Conservation (phyloP, 2,888 invertebrate species). For the Erannis defoliaria region DNA sequence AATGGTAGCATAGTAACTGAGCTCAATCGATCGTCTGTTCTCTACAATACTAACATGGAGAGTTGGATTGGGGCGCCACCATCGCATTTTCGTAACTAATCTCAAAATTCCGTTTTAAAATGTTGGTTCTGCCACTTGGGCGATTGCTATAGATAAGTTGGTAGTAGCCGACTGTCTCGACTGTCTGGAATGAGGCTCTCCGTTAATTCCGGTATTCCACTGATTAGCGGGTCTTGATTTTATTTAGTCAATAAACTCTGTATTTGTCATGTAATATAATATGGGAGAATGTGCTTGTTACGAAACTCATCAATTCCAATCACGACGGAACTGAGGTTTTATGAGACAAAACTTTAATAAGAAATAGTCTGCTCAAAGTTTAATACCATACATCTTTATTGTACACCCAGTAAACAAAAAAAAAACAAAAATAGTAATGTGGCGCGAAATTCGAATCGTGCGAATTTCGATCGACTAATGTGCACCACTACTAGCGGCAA, state of each 20-base stretch:
- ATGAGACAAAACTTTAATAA: background rate
- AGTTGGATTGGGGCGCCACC: background rate
- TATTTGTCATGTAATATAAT: background rate
- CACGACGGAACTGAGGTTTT: background rate
- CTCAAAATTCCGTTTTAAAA: background rate
- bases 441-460: too few relatives aligned
- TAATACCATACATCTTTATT: background rate
- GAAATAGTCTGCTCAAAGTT: too few relatives aligned
- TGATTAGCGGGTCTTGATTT: slow-evolving; percentile 18
- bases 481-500: too few relatives aligned
- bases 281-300: background rate
- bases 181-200: slow-evolving; percentile 13
- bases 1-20: slow-evolving; percentile 2
- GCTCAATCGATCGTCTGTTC: slow-evolving; percentile 1
- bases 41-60: background rate
- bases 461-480: too few relatives aligned
- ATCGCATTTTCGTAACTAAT: background rate
- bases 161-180: background rate
- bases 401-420: too few relatives aligned
- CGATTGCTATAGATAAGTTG: background rate
- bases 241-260: slow-evolving; percentile 10
- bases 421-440: too few relatives aligned
- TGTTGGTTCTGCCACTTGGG: background rate
- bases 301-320: too few relatives aligned
- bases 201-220: slow-evolving; percentile 13